Evolutionary conservation across 2,113 vertebrate species (phyloP).

Genomic region (Lampris megalopsis): DNA sequence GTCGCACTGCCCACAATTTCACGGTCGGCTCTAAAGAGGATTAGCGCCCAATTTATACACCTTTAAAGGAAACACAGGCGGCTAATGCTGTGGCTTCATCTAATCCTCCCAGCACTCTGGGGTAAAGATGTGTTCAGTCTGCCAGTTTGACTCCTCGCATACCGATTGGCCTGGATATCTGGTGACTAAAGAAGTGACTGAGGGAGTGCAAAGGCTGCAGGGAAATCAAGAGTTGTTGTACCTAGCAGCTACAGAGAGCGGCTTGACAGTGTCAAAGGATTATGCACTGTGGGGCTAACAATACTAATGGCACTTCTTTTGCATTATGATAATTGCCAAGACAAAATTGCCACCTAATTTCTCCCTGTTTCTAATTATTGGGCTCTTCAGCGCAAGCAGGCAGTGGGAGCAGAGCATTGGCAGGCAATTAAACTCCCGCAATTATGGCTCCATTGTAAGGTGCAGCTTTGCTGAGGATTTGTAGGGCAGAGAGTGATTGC

Average conservation of each 20-base stretch:
- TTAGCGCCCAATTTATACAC: conserved; percentile 79
- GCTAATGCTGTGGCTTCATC: conserved; percentile 59
- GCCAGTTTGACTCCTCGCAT: conserved; percentile 59
- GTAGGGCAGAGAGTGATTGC: conserved; percentile 79
- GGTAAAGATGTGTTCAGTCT: conserved; percentile 64
- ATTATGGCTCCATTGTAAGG: conserved; percentile 86
- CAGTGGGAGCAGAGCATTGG: conserved; percentile 80
- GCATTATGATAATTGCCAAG: conserved; percentile 86
- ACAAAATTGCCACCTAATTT: conserved; percentile 84
- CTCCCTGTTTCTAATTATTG: conserved; percentile 84
- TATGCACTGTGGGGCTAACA: conserved; percentile 77
- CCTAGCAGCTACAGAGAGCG: conserved; percentile 69
- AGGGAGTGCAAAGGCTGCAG: conserved; percentile 73
- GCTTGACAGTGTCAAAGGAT: conserved; percentile 79
- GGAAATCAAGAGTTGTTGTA: conserved; percentile 80
- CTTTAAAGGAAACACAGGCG: conserved; percentile 75
- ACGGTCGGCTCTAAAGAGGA: conserved; percentile 77
- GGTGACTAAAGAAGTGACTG: conserved; percentile 75
- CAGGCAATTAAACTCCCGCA: conserved; percentile 87
- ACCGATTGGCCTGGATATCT: conserved; percentile 56
- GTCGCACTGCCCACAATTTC: conserved; percentile 79
- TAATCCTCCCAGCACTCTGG: conserved; percentile 70
- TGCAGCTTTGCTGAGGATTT: conserved; percentile 82
- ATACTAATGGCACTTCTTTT: conserved; percentile 82
- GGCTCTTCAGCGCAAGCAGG: conserved; percentile 81